These are phyloP conservation scores for Xerus inauris DNA, from an alignment of 2,113 vertebrate genomes.

Conservation along the genomic window DNA sequence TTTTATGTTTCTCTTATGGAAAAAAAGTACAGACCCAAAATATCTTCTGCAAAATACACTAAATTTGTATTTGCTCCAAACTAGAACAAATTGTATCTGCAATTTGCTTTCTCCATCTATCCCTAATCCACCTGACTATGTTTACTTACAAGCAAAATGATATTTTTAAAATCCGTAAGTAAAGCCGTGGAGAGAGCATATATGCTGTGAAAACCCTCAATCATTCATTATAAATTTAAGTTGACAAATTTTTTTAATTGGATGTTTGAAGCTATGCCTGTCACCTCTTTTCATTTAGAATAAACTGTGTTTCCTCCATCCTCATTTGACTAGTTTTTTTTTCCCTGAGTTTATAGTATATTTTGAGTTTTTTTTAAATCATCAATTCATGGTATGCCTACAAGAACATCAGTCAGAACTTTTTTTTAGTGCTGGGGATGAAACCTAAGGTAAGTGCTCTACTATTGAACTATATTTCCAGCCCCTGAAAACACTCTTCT, in stretches of 20 bases:
- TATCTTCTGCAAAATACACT: slow-evolving; percentile 24
- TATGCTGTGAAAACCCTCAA: not conserved
- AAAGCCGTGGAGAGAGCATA: not conserved
- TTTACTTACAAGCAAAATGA: not conserved
- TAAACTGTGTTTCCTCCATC: not conserved
- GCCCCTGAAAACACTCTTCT: not conserved
- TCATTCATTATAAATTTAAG: slow-evolving; percentile 12
- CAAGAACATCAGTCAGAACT: not conserved
- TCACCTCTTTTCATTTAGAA: not conserved
- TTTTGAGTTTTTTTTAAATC: slow-evolving; percentile 19
- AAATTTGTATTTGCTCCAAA: slow-evolving; percentile 24
- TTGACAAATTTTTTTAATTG: slow-evolving; percentile 10
- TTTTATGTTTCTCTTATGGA: slow-evolving; percentile 46
- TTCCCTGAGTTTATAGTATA: not conserved
- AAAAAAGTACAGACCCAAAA: slow-evolving; percentile 15
- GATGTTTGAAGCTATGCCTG: not conserved
- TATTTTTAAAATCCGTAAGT: not conserved
- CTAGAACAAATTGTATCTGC: not conserved
- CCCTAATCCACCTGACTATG: not conserved
- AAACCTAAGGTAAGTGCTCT: not conserved
- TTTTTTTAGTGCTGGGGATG: not conserved
- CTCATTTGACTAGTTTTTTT: slow-evolving; percentile 3
- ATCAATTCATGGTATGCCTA: not conserved
- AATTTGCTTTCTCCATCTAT: not conserved
- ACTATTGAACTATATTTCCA: not conserved